Evolutionary conservation across 1,140 invertebrate species (phyloP), one percentile per base, ranked within the genome.

Genomic region (Dreissena rostriformis): DNA sequence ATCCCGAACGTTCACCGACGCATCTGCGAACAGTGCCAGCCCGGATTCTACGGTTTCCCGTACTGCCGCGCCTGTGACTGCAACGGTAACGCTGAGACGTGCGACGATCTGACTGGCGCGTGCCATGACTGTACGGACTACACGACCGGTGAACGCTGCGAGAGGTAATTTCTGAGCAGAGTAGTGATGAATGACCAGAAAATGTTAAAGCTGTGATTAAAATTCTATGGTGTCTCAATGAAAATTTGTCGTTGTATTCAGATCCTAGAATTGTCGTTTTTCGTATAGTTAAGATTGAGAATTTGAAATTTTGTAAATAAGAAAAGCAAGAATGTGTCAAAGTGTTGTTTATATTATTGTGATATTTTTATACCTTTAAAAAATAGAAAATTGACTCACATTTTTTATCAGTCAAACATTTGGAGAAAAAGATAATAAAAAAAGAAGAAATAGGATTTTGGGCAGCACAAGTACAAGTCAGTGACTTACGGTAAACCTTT

Each of bases 51-150:
- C 86, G 91, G 97, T 90, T 98, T 99, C 95, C 99, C 99, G 0
- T 96, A 98, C 87, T 99, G 99, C 93, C 95, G 97, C 88, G 95
- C 96, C 53, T 99, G 99, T 93, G 96, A 98, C 88, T 99, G 99
- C 94, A 98, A 99, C 92, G 98, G 98, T 0, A 98, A 99, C 93
- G 97, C 98, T 0, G 97, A 98, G 83, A 96, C 95, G 78, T 99
- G 99, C 94, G 97, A 99, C 92, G 95, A 98, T 5, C 95, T 95
- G 65, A 98, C 97, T 1, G 99, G 99, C n/a, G 95, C 95, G 29
- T 99, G 99, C 94, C 95, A 96, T 66, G 95, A 96, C 82, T 99
- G 99, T 92, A 95, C 95, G 84, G 97, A 99, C 91, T 96, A 95
- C 81, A 98, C 98, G 0, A 96, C 96, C 82, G 98, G 98, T 15